Base-by-base conservation (phyloP, 1,140 invertebrate genomes). In the Calliphora vicina region DNA sequence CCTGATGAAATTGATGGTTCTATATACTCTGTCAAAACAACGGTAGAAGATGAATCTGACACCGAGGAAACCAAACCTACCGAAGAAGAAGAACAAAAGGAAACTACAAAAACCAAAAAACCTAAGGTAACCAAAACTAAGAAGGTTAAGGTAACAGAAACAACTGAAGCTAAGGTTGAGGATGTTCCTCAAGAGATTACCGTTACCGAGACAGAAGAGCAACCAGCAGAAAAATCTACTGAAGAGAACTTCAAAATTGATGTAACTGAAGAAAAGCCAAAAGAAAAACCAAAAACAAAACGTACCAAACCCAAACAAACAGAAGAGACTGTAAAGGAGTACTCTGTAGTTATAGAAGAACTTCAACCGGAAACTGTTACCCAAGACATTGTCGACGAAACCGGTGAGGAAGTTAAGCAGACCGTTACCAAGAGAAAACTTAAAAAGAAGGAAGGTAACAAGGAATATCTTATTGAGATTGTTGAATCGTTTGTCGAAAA, bases 381-480 rank as follows among this genome's bases (percentile, higher is more conserved):
- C 23, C 86, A 88, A 71, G 82, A 92, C 84, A 85, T 91, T 4
- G 67, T 86, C n/a, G 86, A 89, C 9, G 92, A 91, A 50, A 91
- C 90, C 15, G 87, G 90, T 20, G 90, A 90, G 25, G 83, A 87
- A 80, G 84, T 87, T 15, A 89, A 85, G 85, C 91, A 90, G 72
- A 87, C 87, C 23, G 89, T 86, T 20, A 91, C 88, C 10, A 90
- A 81, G 8, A 87, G 88, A n/a, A 89, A 85, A 20, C 84, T 90
- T 13, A 90, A 88, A 71, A 89, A 88, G 78, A 80, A 80, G 23
- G 82, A 83, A 45, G 90, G 90, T 13, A 87, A 87, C 13, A 91
- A 91, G 71, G 87, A 91, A 86, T 87, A 91, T 87, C 87, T 91
- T 12, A 91, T 91, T 12, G 91, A 91, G 88, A 91, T 91, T 82